A percentile compares a stretch with the other conserved stretches of the same genome.
These are phyloP conservation scores for Anthophora plumipes DNA, from an alignment of 2,888 invertebrate species.

Conservation along the genomic window DNA sequence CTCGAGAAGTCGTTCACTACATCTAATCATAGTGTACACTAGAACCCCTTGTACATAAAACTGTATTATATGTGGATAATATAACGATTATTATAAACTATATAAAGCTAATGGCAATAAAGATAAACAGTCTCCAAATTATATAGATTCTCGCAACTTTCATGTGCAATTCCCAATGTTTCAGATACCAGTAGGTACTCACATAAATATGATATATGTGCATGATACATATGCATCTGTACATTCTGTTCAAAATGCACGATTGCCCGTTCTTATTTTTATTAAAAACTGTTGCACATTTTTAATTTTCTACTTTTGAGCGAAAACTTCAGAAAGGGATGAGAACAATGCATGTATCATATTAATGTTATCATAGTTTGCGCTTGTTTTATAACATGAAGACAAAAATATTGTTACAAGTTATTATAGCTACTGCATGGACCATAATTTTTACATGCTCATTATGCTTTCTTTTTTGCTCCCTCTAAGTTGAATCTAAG, in stretches of 20 bases:
- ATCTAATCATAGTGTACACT: constrained; percentile 78
- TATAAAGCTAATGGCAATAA: constrained; percentile 82
- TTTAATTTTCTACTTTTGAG: background rate
- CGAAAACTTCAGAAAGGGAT: background rate
- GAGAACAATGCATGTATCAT: background rate
- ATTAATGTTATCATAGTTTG: background rate
- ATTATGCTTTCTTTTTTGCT: background rate
- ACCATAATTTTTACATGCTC: background rate
- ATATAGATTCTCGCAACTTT: constrained; percentile 68
- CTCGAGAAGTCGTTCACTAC: constrained; percentile 73
- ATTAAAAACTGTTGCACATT: background rate
- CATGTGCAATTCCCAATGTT: constrained; percentile 55
- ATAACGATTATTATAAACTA: constrained; percentile 80
- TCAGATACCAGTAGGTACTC: constrained; percentile 53
- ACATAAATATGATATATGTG: constrained; percentile 19
- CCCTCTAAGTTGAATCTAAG: no score
- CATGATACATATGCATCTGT: background rate
- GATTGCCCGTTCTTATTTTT: background rate
- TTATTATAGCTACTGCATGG: constrained; percentile 6
- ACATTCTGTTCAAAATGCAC: background rate
- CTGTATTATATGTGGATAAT: constrained; percentile 84
- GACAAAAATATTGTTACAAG: background rate
- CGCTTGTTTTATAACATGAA: background rate
- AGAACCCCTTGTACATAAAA: constrained; percentile 82
- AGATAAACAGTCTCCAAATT: constrained; percentile 79